phyloP scores from a whole-genome alignment of 2,113 vertebrate genomes.

The Tauraco erythrolophus region DNA sequence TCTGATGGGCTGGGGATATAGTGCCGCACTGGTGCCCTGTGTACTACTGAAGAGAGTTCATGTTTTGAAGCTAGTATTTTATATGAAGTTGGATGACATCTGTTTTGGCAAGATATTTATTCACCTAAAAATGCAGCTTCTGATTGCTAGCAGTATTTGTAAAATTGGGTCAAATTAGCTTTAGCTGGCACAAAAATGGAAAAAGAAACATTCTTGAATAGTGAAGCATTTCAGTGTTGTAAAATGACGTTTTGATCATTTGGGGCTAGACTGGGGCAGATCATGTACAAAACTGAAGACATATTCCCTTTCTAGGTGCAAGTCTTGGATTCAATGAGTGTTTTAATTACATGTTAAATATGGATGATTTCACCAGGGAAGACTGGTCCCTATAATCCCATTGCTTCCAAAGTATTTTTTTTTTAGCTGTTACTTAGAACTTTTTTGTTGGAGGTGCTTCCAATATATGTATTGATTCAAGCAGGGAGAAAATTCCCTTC shows the following conservation, averaged over 20 bases:
- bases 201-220: neutral
- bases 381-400: neutral
- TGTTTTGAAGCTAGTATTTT: neutral
- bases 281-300: neutral
- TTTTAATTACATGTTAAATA: neutral
- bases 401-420: neutral
- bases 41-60: neutral
- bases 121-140: neutral
- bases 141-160: neutral
- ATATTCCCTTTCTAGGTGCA: neutral
- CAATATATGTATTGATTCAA: neutral
- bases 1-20: neutral
- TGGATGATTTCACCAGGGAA: neutral
- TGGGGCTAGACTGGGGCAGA: neutral
- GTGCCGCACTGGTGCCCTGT: neutral
- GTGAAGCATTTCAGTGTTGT: neutral
- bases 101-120: neutral
- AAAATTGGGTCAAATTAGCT: neutral
- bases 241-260: neutral
- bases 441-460: neutral
- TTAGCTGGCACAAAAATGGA: neutral
- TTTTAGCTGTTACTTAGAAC: neutral
- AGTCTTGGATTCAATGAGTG: neutral
- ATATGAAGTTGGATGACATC: fast-evolving
- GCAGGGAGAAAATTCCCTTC: neutral